Percentiles rank a stretch among this genome's conserved stretches.
Conservation (phyloP, 2,888 invertebrate genomes). For the Colostygia pectinataria region DNA sequence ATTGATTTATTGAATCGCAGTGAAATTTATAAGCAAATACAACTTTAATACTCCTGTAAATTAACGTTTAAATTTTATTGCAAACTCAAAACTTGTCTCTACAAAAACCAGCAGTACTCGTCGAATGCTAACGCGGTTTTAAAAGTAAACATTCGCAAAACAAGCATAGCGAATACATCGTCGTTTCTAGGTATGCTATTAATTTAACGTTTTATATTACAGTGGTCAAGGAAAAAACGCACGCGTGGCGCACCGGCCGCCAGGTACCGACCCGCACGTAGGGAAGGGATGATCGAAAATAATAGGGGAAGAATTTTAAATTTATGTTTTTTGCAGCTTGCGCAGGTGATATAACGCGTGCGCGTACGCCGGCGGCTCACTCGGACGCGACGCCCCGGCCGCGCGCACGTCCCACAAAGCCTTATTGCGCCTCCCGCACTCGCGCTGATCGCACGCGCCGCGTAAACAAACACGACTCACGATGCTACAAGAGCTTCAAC, state of each 20-base stretch:
- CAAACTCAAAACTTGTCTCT: conserved; percentile 8
- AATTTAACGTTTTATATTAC: conserved; percentile 45
- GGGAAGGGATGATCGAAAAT: conserved; percentile 83
- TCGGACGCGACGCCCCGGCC: conserved; percentile 73
- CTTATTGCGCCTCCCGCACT: conserved; percentile 67
- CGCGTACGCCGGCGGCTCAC: conserved; percentile 79
- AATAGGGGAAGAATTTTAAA: conserved; percentile 83
- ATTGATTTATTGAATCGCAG: conserved; percentile 57
- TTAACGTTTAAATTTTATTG: conserved; percentile 17
- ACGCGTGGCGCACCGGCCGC: conserved; percentile 65
- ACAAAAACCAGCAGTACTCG: conserved; percentile 1
- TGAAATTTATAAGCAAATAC: conserved; percentile 48
- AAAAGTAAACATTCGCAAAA: conserved; percentile 28
- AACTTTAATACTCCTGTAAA: conserved; percentile 21
- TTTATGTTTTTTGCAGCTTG: conserved; percentile 83
- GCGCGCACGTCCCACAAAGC: conserved; percentile 64
- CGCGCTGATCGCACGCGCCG: conserved; percentile 65
- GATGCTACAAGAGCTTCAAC: conserved; percentile 81
- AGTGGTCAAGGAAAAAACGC: conserved; percentile 77
- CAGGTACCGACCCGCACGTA: conserved; percentile 81
- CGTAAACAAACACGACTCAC: conserved; percentile 58
- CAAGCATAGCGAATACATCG: conserved; percentile 29
- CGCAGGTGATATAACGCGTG: conserved; percentile 82
- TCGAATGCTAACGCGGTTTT: conserved; percentile 21
- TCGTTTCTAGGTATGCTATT: conserved; percentile 39